These are phyloP conservation scores for Steinernema scapterisci DNA, from an alignment of 2,888 invertebrate species.

Conservation along the genomic window DNA sequence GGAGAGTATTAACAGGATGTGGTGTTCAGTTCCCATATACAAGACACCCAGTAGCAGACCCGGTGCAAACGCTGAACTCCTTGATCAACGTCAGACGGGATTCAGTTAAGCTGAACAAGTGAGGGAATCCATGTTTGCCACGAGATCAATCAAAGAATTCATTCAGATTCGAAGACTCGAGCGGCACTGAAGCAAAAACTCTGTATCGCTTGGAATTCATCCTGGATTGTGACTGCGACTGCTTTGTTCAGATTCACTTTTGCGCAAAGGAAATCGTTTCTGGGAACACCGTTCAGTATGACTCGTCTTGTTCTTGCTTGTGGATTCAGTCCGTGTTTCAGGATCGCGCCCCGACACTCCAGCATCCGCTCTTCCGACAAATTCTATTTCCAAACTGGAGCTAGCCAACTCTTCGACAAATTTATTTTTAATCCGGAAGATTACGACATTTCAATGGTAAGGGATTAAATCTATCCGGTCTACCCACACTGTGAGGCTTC, in stretches of 20 bases:
- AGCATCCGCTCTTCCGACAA: slow-evolving; percentile 77
- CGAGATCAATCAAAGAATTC: neutral
- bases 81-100: slow-evolving; percentile 95
- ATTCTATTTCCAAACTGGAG: slow-evolving; percentile 89
- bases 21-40: slow-evolving; percentile 53
- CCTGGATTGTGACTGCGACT: slow-evolving; percentile 92
- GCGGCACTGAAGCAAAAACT: slow-evolving; percentile 42
- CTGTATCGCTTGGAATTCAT: slow-evolving; percentile 92
- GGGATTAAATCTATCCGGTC: no score
- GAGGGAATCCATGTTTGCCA: no score
- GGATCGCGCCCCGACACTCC: slow-evolving; percentile 57
- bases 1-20: neutral
- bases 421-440: slow-evolving; percentile 73
- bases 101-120: slow-evolving; percentile 85
- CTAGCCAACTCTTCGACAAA: slow-evolving; percentile 87
- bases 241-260: slow-evolving; percentile 91
- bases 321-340: slow-evolving; percentile 42
- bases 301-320: slow-evolving; percentile 30
- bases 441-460: slow-evolving; percentile 13
- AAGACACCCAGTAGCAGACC: slow-evolving; percentile 89
- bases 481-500: slow-evolving; percentile 34
- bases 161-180: slow-evolving; percentile 18
- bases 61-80: slow-evolving; percentile 93
- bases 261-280: slow-evolving; percentile 87
- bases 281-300: slow-evolving; percentile 50